These are phyloP conservation scores for Bufo bufo DNA, from an alignment of 2,113 vertebrate genomes.

Conservation along the genomic window DNA sequence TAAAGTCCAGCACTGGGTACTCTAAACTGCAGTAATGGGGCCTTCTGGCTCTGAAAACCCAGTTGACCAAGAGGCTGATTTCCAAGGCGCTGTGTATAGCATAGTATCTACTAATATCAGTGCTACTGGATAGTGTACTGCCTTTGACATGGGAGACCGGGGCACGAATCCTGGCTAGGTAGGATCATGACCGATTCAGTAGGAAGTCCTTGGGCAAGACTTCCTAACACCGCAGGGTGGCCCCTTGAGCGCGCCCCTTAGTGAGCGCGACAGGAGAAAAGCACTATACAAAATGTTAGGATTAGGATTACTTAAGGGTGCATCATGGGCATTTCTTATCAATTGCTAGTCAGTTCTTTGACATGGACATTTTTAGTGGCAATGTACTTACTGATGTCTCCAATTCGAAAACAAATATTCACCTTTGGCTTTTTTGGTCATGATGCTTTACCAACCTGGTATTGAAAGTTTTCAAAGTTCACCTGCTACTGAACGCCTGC, in stretches of 20 bases:
- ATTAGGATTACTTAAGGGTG: background rate
- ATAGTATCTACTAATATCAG: background rate
- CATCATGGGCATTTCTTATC: background rate
- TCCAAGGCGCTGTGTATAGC: background rate
- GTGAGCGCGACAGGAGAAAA: no score
- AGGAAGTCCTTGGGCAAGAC: no score
- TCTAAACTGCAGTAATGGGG: background rate
- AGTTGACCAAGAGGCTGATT: background rate
- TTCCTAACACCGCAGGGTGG: no score
- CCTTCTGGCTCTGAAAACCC: background rate
- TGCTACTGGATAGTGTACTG: background rate
- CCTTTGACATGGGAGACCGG: no score
- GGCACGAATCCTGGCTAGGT: no score
- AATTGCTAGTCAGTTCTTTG: background rate
- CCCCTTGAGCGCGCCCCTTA: no score
- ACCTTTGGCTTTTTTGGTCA: no score
- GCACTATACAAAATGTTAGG: no score
- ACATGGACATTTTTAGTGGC: background rate
- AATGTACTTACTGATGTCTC: no score
- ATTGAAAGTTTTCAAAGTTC: slow-evolving; percentile 48
- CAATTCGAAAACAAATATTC: no score
- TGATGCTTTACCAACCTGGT: no score
- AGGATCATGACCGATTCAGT: no score
- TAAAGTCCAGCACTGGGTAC: background rate
- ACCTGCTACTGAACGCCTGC: slow-evolving; percentile 60